Percentiles rank a stretch among this genome's conserved stretches.
These are phyloP conservation scores for Erannis defoliaria DNA, from an alignment of 2,888 invertebrate genomes.

Conservation along the genomic window DNA sequence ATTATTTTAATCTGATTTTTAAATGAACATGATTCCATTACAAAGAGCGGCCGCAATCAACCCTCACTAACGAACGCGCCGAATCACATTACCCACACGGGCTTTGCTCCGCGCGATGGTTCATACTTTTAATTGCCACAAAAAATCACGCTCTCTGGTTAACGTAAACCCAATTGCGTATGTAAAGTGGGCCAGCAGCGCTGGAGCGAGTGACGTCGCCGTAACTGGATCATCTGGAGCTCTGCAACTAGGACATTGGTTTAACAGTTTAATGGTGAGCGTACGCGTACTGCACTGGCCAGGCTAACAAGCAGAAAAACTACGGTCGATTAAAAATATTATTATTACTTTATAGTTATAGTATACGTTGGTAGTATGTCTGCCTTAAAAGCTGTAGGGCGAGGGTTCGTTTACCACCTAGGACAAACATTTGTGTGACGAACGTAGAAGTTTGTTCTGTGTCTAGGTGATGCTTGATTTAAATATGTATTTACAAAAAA, in stretches of 20 bases:
- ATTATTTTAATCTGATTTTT: not conserved
- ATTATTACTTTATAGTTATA: too few species aligned
- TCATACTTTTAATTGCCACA: constrained; percentile 44
- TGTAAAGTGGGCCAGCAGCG: constrained; percentile 25
- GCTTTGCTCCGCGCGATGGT: constrained; percentile 35
- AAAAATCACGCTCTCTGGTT: constrained; percentile 37
- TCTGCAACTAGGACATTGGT: constrained; percentile 1
- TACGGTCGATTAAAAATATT: too few species aligned
- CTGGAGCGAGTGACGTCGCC: not conserved
- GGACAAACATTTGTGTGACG: too few species aligned
- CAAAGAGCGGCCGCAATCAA: constrained; percentile 41
- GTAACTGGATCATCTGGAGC: constrained; percentile 6
- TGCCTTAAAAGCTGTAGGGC: too few species aligned
- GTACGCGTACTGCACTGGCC: too few species aligned
- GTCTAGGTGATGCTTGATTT: too few species aligned
- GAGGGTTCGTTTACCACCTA: too few species aligned
- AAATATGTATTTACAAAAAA: too few species aligned
- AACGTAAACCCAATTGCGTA: constrained; percentile 36
- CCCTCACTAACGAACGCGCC: constrained; percentile 43
- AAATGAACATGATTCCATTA: constrained; percentile 34
- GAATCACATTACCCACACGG: constrained; percentile 46
- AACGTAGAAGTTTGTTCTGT: too few species aligned
- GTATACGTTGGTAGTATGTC: too few species aligned
- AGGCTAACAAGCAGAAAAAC: too few species aligned
- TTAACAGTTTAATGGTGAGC: too few species aligned